These are phyloP conservation scores for Pseudachorutes palmiensis DNA, from an alignment of 1,140 invertebrate genomes.

Conservation along the genomic window DNA sequence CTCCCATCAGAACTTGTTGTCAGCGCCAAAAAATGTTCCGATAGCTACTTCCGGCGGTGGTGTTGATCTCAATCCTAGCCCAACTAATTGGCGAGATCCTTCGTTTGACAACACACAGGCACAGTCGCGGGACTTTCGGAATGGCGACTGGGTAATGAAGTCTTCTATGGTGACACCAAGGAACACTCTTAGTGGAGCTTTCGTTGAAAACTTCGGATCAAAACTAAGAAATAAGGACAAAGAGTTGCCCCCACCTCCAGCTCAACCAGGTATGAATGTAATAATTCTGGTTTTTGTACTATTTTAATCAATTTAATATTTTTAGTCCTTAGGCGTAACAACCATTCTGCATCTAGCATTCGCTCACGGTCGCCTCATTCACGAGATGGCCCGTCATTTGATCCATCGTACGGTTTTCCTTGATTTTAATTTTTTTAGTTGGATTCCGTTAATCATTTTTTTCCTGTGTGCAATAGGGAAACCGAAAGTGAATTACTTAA, in stretches of 20 bases:
- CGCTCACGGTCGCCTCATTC: background rate
- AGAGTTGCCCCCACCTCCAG: background rate
- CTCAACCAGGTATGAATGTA: background rate
- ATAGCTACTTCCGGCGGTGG: background rate
- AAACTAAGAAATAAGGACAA: background rate
- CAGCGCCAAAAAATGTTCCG: slow-evolving; percentile 38
- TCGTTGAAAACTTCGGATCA: background rate
- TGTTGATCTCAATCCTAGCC: background rate
- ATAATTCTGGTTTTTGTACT: background rate
- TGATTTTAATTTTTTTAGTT: background rate
- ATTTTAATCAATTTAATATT: background rate
- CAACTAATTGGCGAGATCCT: background rate
- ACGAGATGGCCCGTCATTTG: background rate
- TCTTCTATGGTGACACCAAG: background rate
- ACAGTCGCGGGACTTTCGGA: background rate
- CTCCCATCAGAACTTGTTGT: slow-evolving; percentile 72
- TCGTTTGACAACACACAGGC: too few relatives aligned
- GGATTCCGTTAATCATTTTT: background rate
- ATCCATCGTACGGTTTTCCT: background rate
- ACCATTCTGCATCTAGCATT: background rate
- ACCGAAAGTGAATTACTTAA: background rate
- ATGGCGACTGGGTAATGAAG: background rate
- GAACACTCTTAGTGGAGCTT: background rate
- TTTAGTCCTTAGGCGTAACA: background rate
- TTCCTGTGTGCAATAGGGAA: background rate